Percentiles rank a stretch among this genome's conserved stretches.
Conservation (phyloP, 2,888 invertebrate species). For the Orthosia gracilis region DNA sequence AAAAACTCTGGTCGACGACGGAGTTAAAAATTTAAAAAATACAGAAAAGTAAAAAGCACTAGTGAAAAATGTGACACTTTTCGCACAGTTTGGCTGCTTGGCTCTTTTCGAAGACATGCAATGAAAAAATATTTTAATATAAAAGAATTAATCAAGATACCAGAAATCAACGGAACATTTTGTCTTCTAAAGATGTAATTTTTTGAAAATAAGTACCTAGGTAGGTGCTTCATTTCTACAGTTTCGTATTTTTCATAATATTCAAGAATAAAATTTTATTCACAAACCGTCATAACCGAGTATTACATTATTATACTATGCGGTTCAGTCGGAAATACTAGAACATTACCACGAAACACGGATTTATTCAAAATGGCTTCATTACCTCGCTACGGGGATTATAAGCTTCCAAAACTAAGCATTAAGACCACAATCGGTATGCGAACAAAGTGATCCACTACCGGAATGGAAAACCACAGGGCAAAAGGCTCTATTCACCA, state of each 20-base stretch:
- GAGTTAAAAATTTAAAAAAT: too few relatives aligned
- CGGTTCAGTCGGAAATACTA: conserved; percentile 46
- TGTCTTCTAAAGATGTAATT: neutral
- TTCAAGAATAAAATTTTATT: neutral
- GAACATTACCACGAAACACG: conserved; percentile 51
- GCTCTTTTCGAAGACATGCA: too few relatives aligned
- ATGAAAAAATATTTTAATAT: neutral
- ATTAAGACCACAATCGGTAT: conserved; percentile 59
- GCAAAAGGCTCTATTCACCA: conserved; percentile 6
- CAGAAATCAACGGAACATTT: neutral
- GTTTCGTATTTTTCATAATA: neutral
- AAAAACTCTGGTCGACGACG: too few relatives aligned
- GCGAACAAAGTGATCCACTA: conserved; percentile 46
- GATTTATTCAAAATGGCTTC: conserved; percentile 68
- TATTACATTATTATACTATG: conserved; percentile 38
- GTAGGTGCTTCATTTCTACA: neutral
- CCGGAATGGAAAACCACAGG: conserved; percentile 27
- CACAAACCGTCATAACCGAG: conserved; percentile 20
- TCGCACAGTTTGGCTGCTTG: too few relatives aligned
- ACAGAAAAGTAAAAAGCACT: too few relatives aligned
- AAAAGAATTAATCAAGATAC: neutral
- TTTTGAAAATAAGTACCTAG: neutral
- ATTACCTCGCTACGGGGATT: conserved; percentile 67
- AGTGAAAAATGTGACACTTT: too few relatives aligned
- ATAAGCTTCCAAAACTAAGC: conserved; percentile 67